Evolutionary conservation across 37 sponge, comb jelly and placozoan species (phyloP).

Genomic region (Oopsacas minuta): DNA sequence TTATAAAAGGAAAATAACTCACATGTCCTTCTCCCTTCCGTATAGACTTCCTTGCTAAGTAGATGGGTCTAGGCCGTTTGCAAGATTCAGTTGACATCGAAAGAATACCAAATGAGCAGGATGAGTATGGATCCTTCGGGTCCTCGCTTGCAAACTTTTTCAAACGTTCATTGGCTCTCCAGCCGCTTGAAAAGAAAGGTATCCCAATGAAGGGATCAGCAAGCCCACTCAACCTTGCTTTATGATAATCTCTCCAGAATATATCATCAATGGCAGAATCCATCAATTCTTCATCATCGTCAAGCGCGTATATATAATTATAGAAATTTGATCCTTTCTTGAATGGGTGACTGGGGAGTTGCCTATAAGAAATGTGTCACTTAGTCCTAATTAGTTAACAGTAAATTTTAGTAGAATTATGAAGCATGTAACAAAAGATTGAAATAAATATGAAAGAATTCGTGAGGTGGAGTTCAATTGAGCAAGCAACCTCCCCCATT

Average conservation of each 20-base stretch:
- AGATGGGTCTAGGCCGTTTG: neutral
- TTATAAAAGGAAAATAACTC: neutral
- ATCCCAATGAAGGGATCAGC: slow-evolving; percentile 7
- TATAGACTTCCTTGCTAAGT: neutral
- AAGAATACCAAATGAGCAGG: neutral
- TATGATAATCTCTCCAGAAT: neutral
- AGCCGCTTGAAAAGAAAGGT: neutral
- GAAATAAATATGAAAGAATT: too few species aligned
- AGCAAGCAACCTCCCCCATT: neutral
- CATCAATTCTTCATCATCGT: neutral
- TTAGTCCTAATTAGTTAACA: neutral
- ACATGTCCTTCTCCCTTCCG: slow-evolving; percentile 18
- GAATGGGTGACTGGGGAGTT: neutral
- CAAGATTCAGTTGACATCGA: neutral
- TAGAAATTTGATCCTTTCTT: neutral
- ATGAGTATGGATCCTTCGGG: slow-evolving; percentile 8
- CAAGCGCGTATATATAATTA: slow-evolving; percentile 12
- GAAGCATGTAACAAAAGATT: too few species aligned
- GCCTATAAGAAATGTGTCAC: neutral
- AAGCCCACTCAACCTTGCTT: neutral
- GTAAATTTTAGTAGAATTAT: too few species aligned
- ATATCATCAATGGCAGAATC: slow-evolving; percentile 12
- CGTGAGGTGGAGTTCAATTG: too few species aligned
- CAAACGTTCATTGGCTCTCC: slow-evolving; percentile 11
- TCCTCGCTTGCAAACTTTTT: neutral